Percentiles rank a stretch among this genome's conserved stretches.
Evolutionary conservation across 2,797 vertebrate species (phyloP).

Genomic region (Acestrorhynchus altus): DNA sequence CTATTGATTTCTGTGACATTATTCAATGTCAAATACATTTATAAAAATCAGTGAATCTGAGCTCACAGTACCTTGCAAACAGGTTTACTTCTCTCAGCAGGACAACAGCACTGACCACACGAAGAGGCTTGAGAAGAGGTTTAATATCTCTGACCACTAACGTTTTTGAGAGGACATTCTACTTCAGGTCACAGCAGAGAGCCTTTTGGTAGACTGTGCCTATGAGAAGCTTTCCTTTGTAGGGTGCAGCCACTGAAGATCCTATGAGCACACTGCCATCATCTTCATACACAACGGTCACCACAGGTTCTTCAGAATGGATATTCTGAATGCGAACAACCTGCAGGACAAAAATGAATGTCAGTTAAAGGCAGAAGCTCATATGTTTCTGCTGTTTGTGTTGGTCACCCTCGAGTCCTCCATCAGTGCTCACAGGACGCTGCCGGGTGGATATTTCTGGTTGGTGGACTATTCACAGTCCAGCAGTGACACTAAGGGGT

Average conservation of each 20-base stretch:
- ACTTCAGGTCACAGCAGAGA: slow-evolving; percentile 82
- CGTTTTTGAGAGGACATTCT: slow-evolving; percentile 25
- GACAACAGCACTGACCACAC: not conserved
- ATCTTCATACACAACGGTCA: slow-evolving; percentile 77
- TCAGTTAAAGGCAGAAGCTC: no score
- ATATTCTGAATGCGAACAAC: slow-evolving; percentile 64
- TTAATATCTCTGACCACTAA: not conserved
- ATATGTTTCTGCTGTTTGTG: no score
- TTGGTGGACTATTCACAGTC: no score
- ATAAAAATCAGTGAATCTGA: no score
- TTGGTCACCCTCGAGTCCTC: no score
- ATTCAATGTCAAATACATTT: no score
- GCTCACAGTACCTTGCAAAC: not conserved
- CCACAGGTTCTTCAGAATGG: slow-evolving; percentile 58
- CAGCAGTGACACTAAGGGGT: no score
- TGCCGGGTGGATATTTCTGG: no score
- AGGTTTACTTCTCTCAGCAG: not conserved
- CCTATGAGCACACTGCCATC: slow-evolving; percentile 84
- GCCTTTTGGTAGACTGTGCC: slow-evolving; percentile 90
- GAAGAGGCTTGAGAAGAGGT: no score
- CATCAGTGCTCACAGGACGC: no score
- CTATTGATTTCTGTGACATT: no score
- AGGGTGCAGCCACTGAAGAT: slow-evolving; percentile 82
- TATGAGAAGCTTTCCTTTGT: slow-evolving; percentile 84
- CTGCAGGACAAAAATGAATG: slow-evolving; percentile 36